These are phyloP conservation scores for Trachurus trachurus DNA, from an alignment of 2,797 vertebrate species.

Conservation along the genomic window DNA sequence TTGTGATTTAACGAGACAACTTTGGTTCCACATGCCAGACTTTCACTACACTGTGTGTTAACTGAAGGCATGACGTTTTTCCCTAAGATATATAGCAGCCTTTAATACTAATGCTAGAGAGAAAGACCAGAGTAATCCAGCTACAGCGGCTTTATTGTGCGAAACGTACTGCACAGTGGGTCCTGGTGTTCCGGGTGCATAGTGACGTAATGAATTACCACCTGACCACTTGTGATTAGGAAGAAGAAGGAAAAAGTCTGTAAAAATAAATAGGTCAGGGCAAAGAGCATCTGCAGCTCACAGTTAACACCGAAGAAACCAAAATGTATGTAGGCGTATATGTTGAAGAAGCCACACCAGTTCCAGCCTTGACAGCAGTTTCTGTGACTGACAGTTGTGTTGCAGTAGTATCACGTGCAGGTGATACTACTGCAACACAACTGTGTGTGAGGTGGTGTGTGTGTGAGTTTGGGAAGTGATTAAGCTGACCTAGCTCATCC, in stretches of 20 bases:
- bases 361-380: constrained; percentile 15
- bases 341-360: constrained; percentile 25
- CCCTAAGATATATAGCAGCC: not conserved
- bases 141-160: not conserved
- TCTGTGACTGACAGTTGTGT: constrained; percentile 36
- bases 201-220: not conserved
- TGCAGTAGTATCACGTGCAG: not conserved
- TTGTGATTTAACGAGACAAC: constrained; percentile 9
- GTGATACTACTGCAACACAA: too few relatives aligned
- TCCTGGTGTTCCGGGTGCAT: not conserved
- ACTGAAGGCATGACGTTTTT: not conserved
- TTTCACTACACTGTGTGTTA: not conserved
- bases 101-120: not conserved
- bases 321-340: constrained; percentile 29
- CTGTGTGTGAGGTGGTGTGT: not conserved
- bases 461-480: constrained; percentile 24
- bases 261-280: not conserved
- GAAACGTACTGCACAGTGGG: not conserved
- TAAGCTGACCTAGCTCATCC: constrained; percentile 10
- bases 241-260: not conserved
- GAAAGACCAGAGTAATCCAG: not conserved
- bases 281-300: not conserved
- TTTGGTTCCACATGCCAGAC: not conserved
- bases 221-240: not conserved
- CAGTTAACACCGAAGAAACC: not conserved